Conservation (phyloP, 2,888 invertebrate species). For the Lasius platythorax region DNA sequence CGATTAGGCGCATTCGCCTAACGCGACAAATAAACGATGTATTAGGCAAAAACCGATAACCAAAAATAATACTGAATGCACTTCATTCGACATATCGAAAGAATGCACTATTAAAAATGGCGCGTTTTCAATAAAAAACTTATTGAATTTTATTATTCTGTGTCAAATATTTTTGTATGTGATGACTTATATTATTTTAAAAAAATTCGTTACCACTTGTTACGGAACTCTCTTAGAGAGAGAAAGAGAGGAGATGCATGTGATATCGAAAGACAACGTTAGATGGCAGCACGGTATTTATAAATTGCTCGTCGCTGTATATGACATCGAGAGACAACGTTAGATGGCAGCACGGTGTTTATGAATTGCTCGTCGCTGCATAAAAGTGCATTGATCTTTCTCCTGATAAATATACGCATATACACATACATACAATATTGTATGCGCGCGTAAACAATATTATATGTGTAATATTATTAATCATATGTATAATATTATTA, state of each 20-base stretch:
- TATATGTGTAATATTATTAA: neutral
- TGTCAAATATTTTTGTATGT: neutral
- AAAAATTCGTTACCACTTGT: neutral
- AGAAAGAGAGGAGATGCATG: neutral
- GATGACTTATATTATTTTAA: neutral
- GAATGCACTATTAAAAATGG: neutral
- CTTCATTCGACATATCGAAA: neutral
- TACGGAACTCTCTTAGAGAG: neutral
- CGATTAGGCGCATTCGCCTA: neutral
- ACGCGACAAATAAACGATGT: neutral
- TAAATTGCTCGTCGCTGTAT: neutral
- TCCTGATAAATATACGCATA: neutral
- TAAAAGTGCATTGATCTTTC: neutral
- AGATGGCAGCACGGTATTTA: constrained; percentile 22
- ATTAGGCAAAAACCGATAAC: neutral
- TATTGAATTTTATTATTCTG: neutral
- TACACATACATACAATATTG: neutral
- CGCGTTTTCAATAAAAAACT: neutral
- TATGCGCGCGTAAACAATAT: neutral
- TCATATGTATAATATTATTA: neutral
- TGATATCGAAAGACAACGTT: neutral
- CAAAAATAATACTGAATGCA: neutral
- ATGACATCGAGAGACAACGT: neutral
- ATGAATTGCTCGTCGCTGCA: neutral
- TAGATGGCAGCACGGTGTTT: constrained; percentile 24